Conservation (phyloP, 2,888 invertebrate species). For the Morpho helenor region DNA sequence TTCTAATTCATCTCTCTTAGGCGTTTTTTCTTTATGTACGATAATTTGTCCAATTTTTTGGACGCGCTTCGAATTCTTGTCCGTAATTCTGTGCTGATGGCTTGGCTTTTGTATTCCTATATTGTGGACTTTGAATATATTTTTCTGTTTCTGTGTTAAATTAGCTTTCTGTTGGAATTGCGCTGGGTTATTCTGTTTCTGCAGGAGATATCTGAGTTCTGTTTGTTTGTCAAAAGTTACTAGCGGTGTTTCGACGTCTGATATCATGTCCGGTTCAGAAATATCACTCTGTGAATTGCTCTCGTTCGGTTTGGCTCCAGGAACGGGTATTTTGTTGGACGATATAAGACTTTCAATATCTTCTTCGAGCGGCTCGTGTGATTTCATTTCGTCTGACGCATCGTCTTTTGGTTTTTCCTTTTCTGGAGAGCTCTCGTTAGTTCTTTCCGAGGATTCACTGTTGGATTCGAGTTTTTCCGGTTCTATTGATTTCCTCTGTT, state of each 20-base stretch:
- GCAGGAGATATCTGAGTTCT: slow-evolving; percentile 65
- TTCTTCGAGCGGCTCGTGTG: slow-evolving; percentile 51
- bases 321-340: slow-evolving; percentile 69
- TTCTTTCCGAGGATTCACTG: slow-evolving; percentile 57
- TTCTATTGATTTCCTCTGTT: slow-evolving; percentile 59
- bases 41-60: slow-evolving; percentile 68
- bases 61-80: slow-evolving; percentile 66
- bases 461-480: slow-evolving; percentile 49
- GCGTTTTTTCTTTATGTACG: slow-evolving; percentile 48
- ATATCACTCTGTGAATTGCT: slow-evolving; percentile 47
- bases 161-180: slow-evolving; percentile 63
- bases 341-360: slow-evolving; percentile 74
- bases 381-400: slow-evolving; percentile 15
- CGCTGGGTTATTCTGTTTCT: slow-evolving; percentile 72
- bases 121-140: slow-evolving; percentile 57
- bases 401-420: slow-evolving; percentile 47
- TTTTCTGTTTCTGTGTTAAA: slow-evolving; percentile 59
- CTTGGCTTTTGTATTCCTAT: slow-evolving; percentile 59
- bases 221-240: slow-evolving; percentile 68
- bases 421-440: slow-evolving; percentile 57
- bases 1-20: slow-evolving; percentile 37
- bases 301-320: slow-evolving; percentile 50
- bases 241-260: slow-evolving; percentile 52
- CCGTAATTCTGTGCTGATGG: slow-evolving; percentile 57
- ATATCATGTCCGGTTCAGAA: slow-evolving; percentile 48